Conservation (phyloP, 2,113 vertebrate species). For the Ageneiosus marmoratus region DNA sequence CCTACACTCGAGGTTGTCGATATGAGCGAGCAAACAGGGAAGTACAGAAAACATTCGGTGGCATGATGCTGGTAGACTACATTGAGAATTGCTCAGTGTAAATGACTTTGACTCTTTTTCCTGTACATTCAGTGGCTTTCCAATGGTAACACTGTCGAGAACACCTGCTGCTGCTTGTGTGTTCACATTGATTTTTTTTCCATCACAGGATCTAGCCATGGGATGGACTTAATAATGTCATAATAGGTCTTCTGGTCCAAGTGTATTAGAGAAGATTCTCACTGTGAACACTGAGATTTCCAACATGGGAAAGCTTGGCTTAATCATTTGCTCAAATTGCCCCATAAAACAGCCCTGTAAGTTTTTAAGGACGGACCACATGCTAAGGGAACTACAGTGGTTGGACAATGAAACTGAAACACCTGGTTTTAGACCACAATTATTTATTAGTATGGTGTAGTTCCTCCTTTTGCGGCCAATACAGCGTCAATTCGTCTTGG, state of each 20-base stretch:
- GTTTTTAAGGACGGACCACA: no score
- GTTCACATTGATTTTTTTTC: no score
- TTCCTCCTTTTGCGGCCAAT: no score
- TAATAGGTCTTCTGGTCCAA: neutral
- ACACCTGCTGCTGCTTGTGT: neutral
- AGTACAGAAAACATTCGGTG: neutral
- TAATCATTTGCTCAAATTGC: neutral
- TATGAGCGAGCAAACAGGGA: neutral
- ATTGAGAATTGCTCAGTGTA: neutral
- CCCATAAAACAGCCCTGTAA: neutral
- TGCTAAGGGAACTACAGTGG: no score
- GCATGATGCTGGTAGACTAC: neutral
- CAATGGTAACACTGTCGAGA: neutral
- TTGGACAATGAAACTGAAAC: no score
- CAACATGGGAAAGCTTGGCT: neutral
- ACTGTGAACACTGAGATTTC: neutral
- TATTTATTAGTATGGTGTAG: no score
- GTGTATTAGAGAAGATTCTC: neutral
- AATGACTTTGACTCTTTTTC: neutral
- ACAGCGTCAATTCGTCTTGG: no score
- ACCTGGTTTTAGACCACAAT: no score
- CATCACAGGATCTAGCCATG: neutral
- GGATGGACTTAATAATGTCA: neutral
- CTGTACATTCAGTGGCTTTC: neutral
- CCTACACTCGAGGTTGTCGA: no score